These are phyloP conservation scores for Bimastos eiseni DNA, from an alignment of 2,888 invertebrate species.

Conservation along the genomic window DNA sequence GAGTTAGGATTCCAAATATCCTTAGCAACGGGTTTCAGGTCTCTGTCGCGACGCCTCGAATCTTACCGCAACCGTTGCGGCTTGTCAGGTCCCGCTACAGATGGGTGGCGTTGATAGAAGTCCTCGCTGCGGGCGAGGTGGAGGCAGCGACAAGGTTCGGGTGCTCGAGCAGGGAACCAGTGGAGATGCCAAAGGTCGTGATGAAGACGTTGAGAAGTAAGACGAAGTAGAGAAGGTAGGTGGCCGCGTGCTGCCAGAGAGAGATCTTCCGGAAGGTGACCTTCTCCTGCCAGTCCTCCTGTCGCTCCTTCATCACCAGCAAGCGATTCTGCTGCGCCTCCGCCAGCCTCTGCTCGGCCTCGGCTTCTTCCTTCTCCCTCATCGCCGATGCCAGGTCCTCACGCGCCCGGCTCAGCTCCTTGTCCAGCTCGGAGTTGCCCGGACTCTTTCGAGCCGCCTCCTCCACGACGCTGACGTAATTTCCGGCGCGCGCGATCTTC, in stretches of 20 bases:
- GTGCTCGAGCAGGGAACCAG: slow-evolving; percentile 33
- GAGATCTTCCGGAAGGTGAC: slow-evolving; percentile 45
- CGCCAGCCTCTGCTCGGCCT: slow-evolving; percentile 45
- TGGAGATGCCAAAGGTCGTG: slow-evolving; percentile 48
- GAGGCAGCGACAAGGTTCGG: not conserved
- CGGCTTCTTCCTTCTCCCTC: slow-evolving; percentile 46
- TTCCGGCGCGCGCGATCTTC: slow-evolving; percentile 43
- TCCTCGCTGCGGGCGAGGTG: not conserved
- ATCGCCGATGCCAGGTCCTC: slow-evolving; percentile 42
- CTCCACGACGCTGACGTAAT: slow-evolving; percentile 45
- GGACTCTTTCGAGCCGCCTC: slow-evolving; percentile 45
- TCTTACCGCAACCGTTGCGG: not conserved
- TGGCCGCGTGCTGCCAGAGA: slow-evolving; percentile 48
- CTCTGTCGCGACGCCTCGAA: not conserved
- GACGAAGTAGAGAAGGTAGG: slow-evolving; percentile 48
- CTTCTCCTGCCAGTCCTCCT: slow-evolving; percentile 45
- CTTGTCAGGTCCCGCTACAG: not conserved
- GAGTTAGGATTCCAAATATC: not conserved
- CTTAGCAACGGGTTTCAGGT: not conserved
- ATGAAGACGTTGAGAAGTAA: slow-evolving; percentile 48
- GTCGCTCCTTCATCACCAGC: slow-evolving; percentile 46
- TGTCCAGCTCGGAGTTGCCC: slow-evolving; percentile 44
- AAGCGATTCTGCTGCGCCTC: slow-evolving; percentile 46
- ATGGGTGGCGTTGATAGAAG: not conserved
- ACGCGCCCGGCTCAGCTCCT: slow-evolving; percentile 43